Evolutionary conservation across 2,797 vertebrate genomes (phyloP), one percentile per base, ranked within the genome.

Genomic region (Perodicticus potto): DNA sequence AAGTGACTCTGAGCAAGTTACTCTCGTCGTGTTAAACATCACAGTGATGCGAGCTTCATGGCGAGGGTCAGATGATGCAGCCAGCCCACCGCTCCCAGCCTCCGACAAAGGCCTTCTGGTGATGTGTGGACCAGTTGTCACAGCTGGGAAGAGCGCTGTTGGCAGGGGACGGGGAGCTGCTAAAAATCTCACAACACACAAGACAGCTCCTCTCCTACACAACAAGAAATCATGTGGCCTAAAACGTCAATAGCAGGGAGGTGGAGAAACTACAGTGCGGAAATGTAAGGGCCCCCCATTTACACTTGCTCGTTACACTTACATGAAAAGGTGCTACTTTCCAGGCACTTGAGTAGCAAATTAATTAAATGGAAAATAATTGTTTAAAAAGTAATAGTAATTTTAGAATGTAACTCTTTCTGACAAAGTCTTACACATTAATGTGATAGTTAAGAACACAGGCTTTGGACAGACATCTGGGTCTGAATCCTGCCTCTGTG

Each of bases 361-460:
- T 73, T 6, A 80, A n/a, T 25, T 55, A 45, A 57, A 29, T n/a
- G 63, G 37, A 80, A 93, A 96, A 53, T 76, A 43, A 67, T 69
- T 70, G 23, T 85, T 20, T 3, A 74, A 92, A 95, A 45, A 88
- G 37, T 37, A 88, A 20, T 74, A 74, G 57, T 43, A 34, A 89
- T 76, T 89, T 94, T 20, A 74, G 84, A 96, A 67, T 55, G 80
- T 29, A 89, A 61, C 14, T 22, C n/a, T 86, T 67, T 81, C 92
- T 89, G 55, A 82, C 37, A 86, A 94, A 86, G 49, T 81, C 86
- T 65, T 76, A 76, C 5, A 61, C 72, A 16, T 1, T 45, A 88
- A 55, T 25, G 2, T 20, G 19, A 6, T 49, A 61, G n/a, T 63
- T 32, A 37, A 40, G 32, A 73, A 27, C 22, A 55, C 3, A 53